Conservation (phyloP, 1,140 invertebrate genomes). For the Dolichoris vasculosae region DNA sequence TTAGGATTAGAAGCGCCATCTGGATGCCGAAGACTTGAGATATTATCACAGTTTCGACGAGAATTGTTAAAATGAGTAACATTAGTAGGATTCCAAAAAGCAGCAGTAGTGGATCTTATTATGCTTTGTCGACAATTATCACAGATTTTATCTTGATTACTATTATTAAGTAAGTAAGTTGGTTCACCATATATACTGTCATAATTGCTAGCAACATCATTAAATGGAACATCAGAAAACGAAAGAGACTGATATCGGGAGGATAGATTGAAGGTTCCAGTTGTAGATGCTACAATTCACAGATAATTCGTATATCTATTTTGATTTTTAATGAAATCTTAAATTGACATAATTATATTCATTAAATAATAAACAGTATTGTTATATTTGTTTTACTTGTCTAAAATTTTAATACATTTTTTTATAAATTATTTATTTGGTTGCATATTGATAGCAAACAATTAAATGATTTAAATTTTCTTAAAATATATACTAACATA, state of each 20-base stretch:
- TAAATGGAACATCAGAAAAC: conserved; percentile 81
- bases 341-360: background rate
- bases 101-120: conserved; percentile 81
- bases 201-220: conserved; percentile 78
- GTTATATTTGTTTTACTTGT: no score
- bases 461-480: no score
- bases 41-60: conserved; percentile 75
- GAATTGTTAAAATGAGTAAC: conserved; percentile 73
- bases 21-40: conserved; percentile 87
- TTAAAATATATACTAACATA: no score
- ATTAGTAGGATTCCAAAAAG: conserved; percentile 75
- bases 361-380: background rate
- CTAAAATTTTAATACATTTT: no score
- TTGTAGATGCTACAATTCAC: conserved; percentile 54
- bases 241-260: conserved; percentile 81
- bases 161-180: conserved; percentile 78
- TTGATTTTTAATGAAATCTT: background rate
- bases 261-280: conserved; percentile 70
- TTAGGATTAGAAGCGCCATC: conserved; percentile 94
- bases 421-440: no score
- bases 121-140: conserved; percentile 84
- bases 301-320: background rate
- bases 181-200: conserved; percentile 90
- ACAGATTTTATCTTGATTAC: conserved; percentile 84
- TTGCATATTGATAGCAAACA: no score